A percentile compares a stretch with the other conserved stretches of the same genome.
These are phyloP conservation scores for Otus sunia DNA, from an alignment of 2,113 vertebrate species.

Conservation along the genomic window DNA sequence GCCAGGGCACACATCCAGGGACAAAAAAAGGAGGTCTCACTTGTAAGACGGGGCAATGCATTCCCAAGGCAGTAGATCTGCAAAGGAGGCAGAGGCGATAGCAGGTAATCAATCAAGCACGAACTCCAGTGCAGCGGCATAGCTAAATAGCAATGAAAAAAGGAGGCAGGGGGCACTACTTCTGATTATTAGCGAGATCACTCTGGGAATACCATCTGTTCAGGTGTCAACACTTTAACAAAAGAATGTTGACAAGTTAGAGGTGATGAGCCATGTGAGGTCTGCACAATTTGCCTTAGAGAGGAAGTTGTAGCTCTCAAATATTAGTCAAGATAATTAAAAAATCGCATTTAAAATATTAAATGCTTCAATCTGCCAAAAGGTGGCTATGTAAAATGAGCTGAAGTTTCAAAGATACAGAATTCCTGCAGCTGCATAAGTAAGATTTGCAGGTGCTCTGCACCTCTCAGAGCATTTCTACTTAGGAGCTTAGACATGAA, in stretches of 20 bases:
- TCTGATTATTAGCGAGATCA: neutral
- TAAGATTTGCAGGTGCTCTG: neutral
- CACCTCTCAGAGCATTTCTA: rapidly evolving
- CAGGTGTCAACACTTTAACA: neutral
- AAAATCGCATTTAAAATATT: neutral
- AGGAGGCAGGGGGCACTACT: conserved; percentile 31
- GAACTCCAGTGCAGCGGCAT: neutral
- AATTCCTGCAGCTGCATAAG: neutral
- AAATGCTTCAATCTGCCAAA: neutral
- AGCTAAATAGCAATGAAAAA: neutral
- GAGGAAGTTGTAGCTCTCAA: neutral
- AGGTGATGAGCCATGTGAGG: neutral
- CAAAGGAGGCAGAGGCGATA: conserved; percentile 3
- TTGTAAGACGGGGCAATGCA: neutral
- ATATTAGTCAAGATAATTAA: neutral
- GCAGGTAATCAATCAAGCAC: conserved; percentile 11
- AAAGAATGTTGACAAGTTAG: neutral
- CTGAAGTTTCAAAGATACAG: neutral
- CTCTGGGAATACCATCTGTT: conserved; percentile 50
- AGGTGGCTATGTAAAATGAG: neutral
- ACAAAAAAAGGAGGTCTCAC: neutral
- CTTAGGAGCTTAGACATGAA: neutral
- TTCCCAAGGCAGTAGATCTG: neutral
- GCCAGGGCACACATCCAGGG: conserved; percentile 12
- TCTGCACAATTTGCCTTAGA: neutral